Evolutionary conservation across 1,140 invertebrate species (phyloP).

Genomic region (Nasonia longicornis): DNA sequence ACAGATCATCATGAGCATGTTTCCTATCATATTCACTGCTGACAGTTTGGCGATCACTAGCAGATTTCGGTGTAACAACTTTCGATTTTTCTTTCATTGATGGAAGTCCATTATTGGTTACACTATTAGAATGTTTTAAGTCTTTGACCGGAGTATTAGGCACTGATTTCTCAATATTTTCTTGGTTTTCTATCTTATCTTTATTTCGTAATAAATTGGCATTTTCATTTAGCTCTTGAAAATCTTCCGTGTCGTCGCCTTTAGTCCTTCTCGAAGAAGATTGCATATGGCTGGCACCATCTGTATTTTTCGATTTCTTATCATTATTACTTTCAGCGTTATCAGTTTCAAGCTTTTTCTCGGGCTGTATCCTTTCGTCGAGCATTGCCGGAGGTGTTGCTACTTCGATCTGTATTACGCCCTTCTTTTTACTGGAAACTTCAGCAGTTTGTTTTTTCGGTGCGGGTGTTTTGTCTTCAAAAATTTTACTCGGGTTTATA

Average conservation of each 20-base stretch:
- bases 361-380: conserved; percentile 22
- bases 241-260: conserved; percentile 31
- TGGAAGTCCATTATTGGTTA: conserved; percentile 4
- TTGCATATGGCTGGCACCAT: conserved; percentile 1
- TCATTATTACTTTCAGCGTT: conserved; percentile 25
- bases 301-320: conserved; percentile 17
- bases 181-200: conserved; percentile 5
- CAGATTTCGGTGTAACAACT: neutral
- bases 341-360: neutral
- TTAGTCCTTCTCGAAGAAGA: conserved; percentile 19
- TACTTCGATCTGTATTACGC: conserved; percentile 29
- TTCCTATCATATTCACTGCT: conserved; percentile 38
- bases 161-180: conserved; percentile 34
- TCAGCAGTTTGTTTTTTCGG: conserved; percentile 25
- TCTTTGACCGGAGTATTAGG: conserved; percentile 31
- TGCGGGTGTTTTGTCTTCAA: conserved; percentile 2
- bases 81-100: neutral
- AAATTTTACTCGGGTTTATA: conserved; percentile 43
- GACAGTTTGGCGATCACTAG: conserved; percentile 11
- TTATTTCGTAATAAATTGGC: neutral
- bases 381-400: neutral
- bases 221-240: neutral
- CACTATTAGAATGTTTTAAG: conserved; percentile 14
- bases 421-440: conserved; percentile 29
- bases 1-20: conserved; percentile 57